Evolutionary conservation across 2,797 vertebrate species (phyloP), one percentile per base, ranked within the genome.

Genomic region (Melanotaenia nigrans): DNA sequence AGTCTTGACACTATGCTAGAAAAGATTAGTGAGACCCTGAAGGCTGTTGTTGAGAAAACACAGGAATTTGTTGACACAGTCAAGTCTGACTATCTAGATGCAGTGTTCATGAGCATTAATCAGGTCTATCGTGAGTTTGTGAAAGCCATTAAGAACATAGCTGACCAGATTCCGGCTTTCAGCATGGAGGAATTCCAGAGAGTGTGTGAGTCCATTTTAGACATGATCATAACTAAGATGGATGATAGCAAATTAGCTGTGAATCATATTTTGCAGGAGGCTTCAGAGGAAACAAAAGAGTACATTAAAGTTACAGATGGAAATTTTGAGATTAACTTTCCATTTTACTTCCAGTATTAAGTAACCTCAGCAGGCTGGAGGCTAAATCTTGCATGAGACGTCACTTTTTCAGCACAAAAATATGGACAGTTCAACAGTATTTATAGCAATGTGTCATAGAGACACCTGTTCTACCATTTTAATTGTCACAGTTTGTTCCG

Each of bases 251-350:
- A 75, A 51, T 75, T 77, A 1, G 85, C 67, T 1, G 65, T 95
- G 71, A 82, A 70, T 54, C 78, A 79, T 51, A 61, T 94, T 38
- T 78, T 97, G 57, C 79, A 61, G 58, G 62, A 91, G 70, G 58
- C 93, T 59, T 91, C 94, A 59, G 83, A 84, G 14, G 85, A 90
- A 13, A 51, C 90, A 75, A 93, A 92, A 49, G 51, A 70, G 0
- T 92, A 93, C 0, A 5, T 96, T 45, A 92, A 85, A 67, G 45
- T 94, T 86, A 90, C 49, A 59, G 91, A 92, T 25, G 95, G 93
- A 85, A 94, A 90, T 68, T 80, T 98, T 65, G 95, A 91, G 86
- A 82, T 97, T 79, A 92, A 94, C 49, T 81, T 96, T 71, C 95
- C 94, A 71, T 87, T 93, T 76, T 68, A 86, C 24, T 92, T 95